phyloP scores from a whole-genome alignment of 92 coral and sea anemone species.

The Diadumene lineata region DNA sequence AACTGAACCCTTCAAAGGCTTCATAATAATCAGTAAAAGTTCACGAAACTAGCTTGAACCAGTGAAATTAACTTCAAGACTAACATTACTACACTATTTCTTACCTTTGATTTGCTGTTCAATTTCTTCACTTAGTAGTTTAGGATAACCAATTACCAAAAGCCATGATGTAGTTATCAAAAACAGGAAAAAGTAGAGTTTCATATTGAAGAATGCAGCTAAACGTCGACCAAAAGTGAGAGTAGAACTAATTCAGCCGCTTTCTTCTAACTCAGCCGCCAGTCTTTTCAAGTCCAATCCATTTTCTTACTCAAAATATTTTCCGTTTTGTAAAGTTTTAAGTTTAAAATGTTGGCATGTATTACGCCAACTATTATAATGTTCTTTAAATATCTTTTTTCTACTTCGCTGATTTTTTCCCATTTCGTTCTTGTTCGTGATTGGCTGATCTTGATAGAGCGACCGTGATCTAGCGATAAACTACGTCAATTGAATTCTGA shows the following conservation, averaged over 20 bases:
- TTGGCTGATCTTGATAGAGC: not conserved
- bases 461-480: not conserved
- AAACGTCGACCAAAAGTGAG: too few relatives aligned
- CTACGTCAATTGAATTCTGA: not conserved
- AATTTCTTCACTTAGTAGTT: not conserved
- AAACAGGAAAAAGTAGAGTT: not conserved
- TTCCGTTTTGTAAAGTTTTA: too few relatives aligned
- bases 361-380: too few relatives aligned
- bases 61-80: too few relatives aligned
- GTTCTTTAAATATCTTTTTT: constrained; percentile 10
- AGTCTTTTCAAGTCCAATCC: too few relatives aligned
- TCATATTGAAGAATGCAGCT: not conserved
- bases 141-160: not conserved
- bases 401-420: constrained; percentile 9
- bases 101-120: constrained; percentile 3
- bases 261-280: too few relatives aligned
- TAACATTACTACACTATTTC: too few relatives aligned
- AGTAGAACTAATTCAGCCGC: too few relatives aligned
- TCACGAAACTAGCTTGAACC: not conserved
- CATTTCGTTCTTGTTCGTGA: not conserved
- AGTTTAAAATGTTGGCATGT: too few relatives aligned
- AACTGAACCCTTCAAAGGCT: not conserved
- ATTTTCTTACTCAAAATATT: too few relatives aligned
- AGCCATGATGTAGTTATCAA: not conserved
- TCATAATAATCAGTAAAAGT: not conserved